phyloP scores from a whole-genome alignment of 2,888 invertebrate species.

The Cephus spinipes region DNA sequence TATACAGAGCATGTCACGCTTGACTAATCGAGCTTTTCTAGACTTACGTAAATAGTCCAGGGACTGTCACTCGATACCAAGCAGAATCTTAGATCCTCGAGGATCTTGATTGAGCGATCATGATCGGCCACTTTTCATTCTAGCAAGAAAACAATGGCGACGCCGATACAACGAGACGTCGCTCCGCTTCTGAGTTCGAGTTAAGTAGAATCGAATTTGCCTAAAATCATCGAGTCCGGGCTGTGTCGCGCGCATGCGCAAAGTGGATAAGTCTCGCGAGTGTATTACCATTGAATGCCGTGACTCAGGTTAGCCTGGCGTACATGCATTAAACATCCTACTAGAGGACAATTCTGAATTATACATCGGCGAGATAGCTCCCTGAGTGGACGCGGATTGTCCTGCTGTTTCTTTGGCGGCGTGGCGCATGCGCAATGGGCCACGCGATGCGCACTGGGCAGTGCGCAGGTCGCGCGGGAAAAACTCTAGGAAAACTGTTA shows the following conservation, averaged over 20 bases:
- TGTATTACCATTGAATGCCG: conserved; percentile 61
- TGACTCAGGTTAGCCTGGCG: conserved; percentile 7
- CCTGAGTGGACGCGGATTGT: conserved; percentile 51
- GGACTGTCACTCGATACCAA: not conserved
- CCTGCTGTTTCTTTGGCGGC: conserved; percentile 49
- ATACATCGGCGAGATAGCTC: conserved; percentile 55
- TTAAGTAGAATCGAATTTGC: conserved; percentile 39
- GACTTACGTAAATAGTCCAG: not conserved
- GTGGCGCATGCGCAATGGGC: not conserved
- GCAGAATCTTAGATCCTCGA: not conserved
- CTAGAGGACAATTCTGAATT: conserved; percentile 61
- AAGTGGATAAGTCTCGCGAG: conserved; percentile 34
- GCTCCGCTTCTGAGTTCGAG: conserved; percentile 19
- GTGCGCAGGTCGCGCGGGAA: not conserved
- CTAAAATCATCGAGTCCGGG: conserved; percentile 28
- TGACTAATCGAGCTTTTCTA: not conserved
- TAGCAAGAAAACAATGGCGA: not conserved
- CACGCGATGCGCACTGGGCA: not conserved
- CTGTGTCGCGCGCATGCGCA: conserved; percentile 12
- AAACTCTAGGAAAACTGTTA: not conserved
- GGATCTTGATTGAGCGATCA: not conserved
- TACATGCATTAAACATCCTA: conserved; percentile 62
- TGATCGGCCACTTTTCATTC: not conserved
- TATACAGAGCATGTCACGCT: not conserved
- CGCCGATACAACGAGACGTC: not conserved